Conservation (phyloP, 2,113 vertebrate genomes). For the Spilogale gracilis region DNA sequence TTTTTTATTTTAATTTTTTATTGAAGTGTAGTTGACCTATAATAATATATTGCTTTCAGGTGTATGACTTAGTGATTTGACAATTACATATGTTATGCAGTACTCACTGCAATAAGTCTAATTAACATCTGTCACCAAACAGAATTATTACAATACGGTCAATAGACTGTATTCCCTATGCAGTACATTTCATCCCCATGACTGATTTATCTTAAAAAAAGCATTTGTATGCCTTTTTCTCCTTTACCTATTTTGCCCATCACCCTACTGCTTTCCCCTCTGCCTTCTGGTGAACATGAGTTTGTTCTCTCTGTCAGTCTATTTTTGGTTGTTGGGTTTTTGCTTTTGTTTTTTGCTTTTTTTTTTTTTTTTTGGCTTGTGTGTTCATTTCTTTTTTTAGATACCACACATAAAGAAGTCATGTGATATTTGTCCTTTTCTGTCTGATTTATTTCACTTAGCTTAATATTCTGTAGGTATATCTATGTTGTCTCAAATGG, state of each 20-base stretch:
- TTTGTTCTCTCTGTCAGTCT: not conserved
- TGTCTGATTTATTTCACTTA: not conserved
- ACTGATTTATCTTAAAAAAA: not conserved
- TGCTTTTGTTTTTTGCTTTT: not conserved
- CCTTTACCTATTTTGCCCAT: not conserved
- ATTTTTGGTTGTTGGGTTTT: not conserved
- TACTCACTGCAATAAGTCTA: not conserved
- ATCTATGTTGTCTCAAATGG: not conserved
- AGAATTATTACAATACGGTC: not conserved
- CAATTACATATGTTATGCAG: not conserved
- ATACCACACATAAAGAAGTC: not conserved
- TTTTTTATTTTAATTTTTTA: not conserved
- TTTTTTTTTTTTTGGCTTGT: not conserved
- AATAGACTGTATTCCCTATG: not conserved
- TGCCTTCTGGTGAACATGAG: not conserved
- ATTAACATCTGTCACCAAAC: not conserved
- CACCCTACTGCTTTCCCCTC: not conserved
- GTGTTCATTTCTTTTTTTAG: not conserved
- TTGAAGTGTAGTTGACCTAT: not conserved
- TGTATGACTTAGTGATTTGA: not conserved
- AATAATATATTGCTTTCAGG: not conserved
- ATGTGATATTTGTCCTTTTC: not conserved
- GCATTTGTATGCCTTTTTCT: not conserved
- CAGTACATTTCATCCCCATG: not conserved
- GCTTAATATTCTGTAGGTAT: not conserved